Evolutionary conservation across 2,797 vertebrate genomes (phyloP), one percentile per base, ranked within the genome.

Genomic region (Psittacula echo): DNA sequence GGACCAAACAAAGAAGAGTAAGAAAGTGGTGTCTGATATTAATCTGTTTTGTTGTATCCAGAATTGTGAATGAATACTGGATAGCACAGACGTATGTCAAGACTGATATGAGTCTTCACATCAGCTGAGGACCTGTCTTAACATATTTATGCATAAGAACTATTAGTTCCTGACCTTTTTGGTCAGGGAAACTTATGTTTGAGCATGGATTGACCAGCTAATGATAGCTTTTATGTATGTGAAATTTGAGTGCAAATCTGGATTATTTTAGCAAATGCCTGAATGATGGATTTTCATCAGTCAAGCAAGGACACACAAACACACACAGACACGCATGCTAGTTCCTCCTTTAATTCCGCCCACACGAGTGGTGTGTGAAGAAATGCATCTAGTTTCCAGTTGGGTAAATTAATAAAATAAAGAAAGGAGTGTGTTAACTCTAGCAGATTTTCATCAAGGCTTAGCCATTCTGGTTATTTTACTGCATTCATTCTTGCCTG

Each of bases 391-490:
- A 39, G 41, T 83, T 93, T 91, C 42, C 80, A 68, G 19, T 26
- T 67, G 42, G 18, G 16, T 56, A 60, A 34, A 82, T 60, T 60
- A 91, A 90, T 90, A 84, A 93, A 85, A 64, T 34, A 87, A 80
- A 68, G n/a, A 75, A 68, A 89, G 48, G 42, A 88, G 23, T 70
- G 20, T 44, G 18, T 81, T 94, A 86, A 56, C 16, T 75, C 18
- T 71, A 54, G 70, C 47, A 70, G 5, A 45, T 74, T 92, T 95
- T 90, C 62, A 87, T 90, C 83, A 87, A 81, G 29, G 12, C 27
- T 78, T 65, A 73, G 42, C 29, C n/a, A 68, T 88, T 93, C 50
- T 60, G 20, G 34, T 48, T 91, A 70, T 90, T 93, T 92, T 73
- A 85, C 51, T 73, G 41, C 75, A 85, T 93, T 92, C 74, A 41